phyloP scores from a whole-genome alignment of 2,113 vertebrate species.

The Leucosticte australis region DNA sequence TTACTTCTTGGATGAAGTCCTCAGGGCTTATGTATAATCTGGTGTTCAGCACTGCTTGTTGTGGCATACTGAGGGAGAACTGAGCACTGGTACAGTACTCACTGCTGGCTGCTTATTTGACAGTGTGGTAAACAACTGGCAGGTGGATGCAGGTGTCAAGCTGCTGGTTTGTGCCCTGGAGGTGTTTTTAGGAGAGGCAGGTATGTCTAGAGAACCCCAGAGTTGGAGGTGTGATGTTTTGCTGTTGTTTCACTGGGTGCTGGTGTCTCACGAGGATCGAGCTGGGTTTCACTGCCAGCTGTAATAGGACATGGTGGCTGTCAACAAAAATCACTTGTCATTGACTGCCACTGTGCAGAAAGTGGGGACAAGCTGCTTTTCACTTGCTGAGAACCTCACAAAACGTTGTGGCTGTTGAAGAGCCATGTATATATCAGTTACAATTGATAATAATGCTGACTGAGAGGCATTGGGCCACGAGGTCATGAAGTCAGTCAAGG shows the following conservation, averaged over 20 bases:
- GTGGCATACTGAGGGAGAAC: neutral
- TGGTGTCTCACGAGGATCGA: neutral
- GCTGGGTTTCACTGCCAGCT: neutral
- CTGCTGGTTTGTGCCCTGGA: neutral
- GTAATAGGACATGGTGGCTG: neutral
- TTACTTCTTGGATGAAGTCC: neutral
- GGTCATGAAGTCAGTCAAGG: neutral
- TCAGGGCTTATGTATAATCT: neutral
- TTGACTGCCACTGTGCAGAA: neutral
- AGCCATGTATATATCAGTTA: neutral
- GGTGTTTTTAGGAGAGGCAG: conserved; percentile 8
- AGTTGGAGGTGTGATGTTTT: neutral
- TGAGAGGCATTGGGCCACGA: neutral
- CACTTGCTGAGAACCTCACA: neutral
- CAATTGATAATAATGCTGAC: neutral
- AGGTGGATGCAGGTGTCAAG: neutral
- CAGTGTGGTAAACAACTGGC: neutral
- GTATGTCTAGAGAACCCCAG: neutral
- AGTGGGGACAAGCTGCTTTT: neutral
- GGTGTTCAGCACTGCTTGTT: neutral
- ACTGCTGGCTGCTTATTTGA: neutral
- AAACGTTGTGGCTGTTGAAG: neutral
- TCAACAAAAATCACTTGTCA: neutral
- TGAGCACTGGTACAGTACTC: neutral
- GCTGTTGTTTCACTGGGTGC: neutral